phyloP scores from a whole-genome alignment of 2,113 vertebrate genomes.

The Cyprinus carpio region DNA sequence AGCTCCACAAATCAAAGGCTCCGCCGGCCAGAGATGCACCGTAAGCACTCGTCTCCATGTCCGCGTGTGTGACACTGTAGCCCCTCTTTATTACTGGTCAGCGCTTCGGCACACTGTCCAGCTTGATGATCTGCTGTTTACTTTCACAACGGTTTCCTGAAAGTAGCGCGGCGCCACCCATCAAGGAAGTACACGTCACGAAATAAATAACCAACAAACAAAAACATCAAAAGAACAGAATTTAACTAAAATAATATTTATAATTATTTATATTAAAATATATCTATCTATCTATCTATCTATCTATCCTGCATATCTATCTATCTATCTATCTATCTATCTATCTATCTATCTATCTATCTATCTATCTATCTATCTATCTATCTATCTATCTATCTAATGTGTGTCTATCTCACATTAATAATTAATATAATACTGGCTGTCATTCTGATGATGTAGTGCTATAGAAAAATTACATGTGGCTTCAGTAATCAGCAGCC shows the following conservation, averaged over 20 bases:
- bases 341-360: no score
- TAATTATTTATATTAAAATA: no score
- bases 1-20: slow-evolving; percentile 77
- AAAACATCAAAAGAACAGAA: no score
- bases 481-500: background rate
- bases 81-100: background rate
- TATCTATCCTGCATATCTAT: no score
- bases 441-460: background rate
- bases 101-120: background rate
- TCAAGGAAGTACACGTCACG: slow-evolving; percentile 41
- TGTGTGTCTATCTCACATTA: background rate
- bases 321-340: no score
- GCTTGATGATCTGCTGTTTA: background rate
- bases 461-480: background rate
- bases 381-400: no score
- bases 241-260: no score
- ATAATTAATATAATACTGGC: background rate
- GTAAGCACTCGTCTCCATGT: slow-evolving; percentile 78
- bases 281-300: no score
- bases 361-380: no score
- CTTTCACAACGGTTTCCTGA: slow-evolving; percentile 39
- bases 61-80: background rate
- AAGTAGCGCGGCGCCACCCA: slow-evolving; percentile 12
- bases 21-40: slow-evolving; percentile 88
- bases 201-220: no score